A percentile compares a stretch with the other conserved stretches of the same genome.
Conservation (phyloP, 1,140 invertebrate genomes). For the Drosophila nannoptera region DNA sequence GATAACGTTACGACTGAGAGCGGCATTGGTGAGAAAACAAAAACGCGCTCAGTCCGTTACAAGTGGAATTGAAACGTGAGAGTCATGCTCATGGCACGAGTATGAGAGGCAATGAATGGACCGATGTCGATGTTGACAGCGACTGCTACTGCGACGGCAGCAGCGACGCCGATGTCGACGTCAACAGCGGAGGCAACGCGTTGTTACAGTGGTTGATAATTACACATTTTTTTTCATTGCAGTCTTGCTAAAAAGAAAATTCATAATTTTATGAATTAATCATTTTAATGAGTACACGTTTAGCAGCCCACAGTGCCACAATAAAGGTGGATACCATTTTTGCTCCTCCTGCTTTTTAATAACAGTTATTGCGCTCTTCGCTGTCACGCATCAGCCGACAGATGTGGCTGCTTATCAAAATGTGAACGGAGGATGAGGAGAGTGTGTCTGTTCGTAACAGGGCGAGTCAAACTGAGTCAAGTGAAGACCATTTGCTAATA, state of each 20-base stretch:
- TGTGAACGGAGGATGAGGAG: neutral
- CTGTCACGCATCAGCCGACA: conserved; percentile 66
- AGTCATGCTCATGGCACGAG: conserved; percentile 21
- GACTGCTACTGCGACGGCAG: conserved; percentile 28
- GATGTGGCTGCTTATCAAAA: conserved; percentile 57
- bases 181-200: conserved; percentile 24
- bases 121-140: conserved; percentile 19
- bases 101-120: conserved; percentile 49
- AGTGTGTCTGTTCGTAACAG: neutral
- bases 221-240: conserved; percentile 48
- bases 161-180: conserved; percentile 14
- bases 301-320: conserved; percentile 44
- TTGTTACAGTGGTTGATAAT: conserved; percentile 69
- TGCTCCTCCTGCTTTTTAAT: conserved; percentile 47
- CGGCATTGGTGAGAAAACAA: conserved; percentile 26
- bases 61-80: conserved; percentile 64
- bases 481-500: conserved; percentile 2
- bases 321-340: conserved; percentile 48
- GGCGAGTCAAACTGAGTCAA: neutral
- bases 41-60: conserved; percentile 44
- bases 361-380: conserved; percentile 68
- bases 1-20: conserved; percentile 61
- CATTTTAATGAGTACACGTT: conserved; percentile 66
- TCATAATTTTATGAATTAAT: conserved; percentile 59
- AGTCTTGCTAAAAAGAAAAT: conserved; percentile 43